A percentile compares a stretch with the other conserved stretches of the same genome.
Conservation (phyloP, 1,140 invertebrate species). For the Apis mellifera region Amel_HAv3.1 CM009942.2:588001-588500, state of each 20-base stretch:
- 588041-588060: too few relatives aligned
- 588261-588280: constrained; percentile 22
- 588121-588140: too few relatives aligned
- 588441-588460: not conserved
- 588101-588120: too few relatives aligned
- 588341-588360: constrained; percentile 48
- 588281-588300: constrained; percentile 35
- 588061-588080: too few relatives aligned
- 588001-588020: not conserved
- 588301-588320: constrained; percentile 50
- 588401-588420: too few relatives aligned
- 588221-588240: constrained; percentile 22
- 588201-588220: constrained; percentile 49
- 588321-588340: constrained; percentile 61
- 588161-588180: not conserved
- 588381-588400: constrained; percentile 34
- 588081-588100: too few relatives aligned
- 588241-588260: constrained; percentile 51
- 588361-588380: constrained; percentile 36
- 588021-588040: not conserved
- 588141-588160: not conserved
- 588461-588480: constrained; percentile 14
- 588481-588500: constrained; percentile 19
- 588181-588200: constrained; percentile 41
- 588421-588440: too few relatives aligned